A percentile compares a stretch with the other conserved stretches of the same genome.
Evolutionary conservation across 2,888 invertebrate genomes (phyloP).

Genomic region (Cynaeus angustus): DNA sequence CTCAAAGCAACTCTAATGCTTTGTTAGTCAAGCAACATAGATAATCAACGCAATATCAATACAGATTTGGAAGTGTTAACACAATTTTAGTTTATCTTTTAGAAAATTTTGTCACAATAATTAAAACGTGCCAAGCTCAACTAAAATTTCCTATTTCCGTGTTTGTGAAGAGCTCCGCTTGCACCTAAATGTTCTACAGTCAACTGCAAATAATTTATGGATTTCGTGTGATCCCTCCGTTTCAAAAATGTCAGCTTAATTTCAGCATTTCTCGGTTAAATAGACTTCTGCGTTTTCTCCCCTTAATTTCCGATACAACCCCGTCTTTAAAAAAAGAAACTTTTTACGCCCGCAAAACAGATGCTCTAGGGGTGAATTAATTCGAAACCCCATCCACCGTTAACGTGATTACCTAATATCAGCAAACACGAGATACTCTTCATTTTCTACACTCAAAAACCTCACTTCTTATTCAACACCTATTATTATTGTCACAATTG

Average conservation of each 20-base stretch:
- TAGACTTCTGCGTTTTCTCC: conserved; percentile 7
- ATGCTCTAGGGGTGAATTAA: conserved; percentile 30
- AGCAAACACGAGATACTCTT: conserved; percentile 17
- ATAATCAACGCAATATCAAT: background rate
- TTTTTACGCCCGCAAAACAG: conserved; percentile 32
- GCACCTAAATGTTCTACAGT: background rate
- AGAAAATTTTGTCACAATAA: too few species aligned
- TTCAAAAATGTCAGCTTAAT: conserved; percentile 23
- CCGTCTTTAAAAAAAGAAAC: conserved; percentile 31
- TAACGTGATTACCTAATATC: conserved; percentile 22
- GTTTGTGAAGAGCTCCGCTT: background rate
- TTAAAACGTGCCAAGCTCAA: too few species aligned
- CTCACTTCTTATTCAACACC: conserved; percentile 15
- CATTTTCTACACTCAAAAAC: conserved; percentile 15
- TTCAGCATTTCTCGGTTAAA: conserved; percentile 30
- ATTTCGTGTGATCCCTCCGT: conserved; percentile 2
- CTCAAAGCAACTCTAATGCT: background rate
- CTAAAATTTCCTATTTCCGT: background rate
- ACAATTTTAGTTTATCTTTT: too few species aligned
- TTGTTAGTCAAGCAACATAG: background rate
- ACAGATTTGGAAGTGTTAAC: too few species aligned
- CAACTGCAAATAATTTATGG: conserved; percentile 10
- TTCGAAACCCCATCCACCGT: conserved; percentile 10
- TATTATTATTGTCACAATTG: conserved; percentile 39
- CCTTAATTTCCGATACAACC: conserved; percentile 25